A percentile compares a stretch with the other conserved stretches of the same genome.
phyloP scores from a whole-genome alignment of 2,113 vertebrate species.

The Brachypteracias leptosomus region DNA sequence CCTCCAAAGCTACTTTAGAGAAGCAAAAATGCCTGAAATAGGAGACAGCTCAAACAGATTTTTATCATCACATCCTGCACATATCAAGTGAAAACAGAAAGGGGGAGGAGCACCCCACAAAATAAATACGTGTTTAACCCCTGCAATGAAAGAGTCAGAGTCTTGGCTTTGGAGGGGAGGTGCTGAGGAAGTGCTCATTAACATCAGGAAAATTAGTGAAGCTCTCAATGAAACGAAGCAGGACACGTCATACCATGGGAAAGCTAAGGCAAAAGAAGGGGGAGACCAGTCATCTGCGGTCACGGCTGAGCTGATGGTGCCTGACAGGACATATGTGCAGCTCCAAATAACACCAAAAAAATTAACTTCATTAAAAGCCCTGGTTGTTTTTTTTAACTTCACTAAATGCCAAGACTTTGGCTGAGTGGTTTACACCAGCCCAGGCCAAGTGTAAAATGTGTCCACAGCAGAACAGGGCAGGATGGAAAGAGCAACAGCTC shows the following conservation, averaged over 20 bases:
- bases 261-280: neutral
- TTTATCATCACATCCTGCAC: neutral
- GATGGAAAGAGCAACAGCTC: rapidly evolving
- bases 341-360: neutral
- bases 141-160: rapidly evolving
- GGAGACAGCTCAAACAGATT: neutral
- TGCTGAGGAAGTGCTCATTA: neutral
- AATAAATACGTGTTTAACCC: neutral
- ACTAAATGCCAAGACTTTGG: no score
- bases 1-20: neutral
- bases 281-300: rapidly evolving
- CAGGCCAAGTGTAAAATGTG: neutral
- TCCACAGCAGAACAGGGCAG: neutral
- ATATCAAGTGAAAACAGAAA: neutral
- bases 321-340: rapidly evolving
- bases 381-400: no score
- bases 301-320: neutral
- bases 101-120: neutral
- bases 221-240: neutral
- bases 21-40: neutral
- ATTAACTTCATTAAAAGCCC: neutral
- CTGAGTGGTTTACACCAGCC: no score
- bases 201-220: neutral
- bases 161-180: neutral
- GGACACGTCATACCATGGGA: rapidly evolving